Percentiles rank a stretch among this genome's conserved stretches.
These are phyloP conservation scores for Eilema caniola DNA, from an alignment of 2,888 invertebrate genomes.

Conservation along the genomic window DNA sequence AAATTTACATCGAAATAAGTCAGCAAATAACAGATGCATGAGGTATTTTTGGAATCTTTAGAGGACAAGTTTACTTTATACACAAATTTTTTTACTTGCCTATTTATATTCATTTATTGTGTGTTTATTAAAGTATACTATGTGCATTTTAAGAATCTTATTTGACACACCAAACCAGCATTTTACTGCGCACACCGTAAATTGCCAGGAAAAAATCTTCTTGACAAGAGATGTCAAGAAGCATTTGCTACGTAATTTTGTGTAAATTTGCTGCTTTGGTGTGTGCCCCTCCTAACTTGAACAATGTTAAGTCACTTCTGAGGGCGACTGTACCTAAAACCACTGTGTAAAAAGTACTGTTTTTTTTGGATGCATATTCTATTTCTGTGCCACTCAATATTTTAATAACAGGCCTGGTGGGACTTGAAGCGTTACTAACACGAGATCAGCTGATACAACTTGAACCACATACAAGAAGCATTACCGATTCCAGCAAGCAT, in stretches of 20 bases:
- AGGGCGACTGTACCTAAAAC: slow-evolving; percentile 5
- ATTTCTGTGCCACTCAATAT: slow-evolving; percentile 10
- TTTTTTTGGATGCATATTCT: slow-evolving; percentile 10
- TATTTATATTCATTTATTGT: no score
- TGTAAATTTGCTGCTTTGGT: no score
- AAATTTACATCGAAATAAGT: not conserved
- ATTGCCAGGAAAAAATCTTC: no score
- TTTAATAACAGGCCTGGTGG: slow-evolving; percentile 13
- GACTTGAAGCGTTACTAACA: slow-evolving; percentile 18
- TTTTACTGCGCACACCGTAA: no score
- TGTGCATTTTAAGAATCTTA: no score
- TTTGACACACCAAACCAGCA: no score
- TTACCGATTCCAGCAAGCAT: slow-evolving; percentile 5
- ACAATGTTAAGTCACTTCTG: not conserved
- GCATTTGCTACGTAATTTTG: no score
- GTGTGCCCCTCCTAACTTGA: not conserved
- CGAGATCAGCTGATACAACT: slow-evolving; percentile 16
- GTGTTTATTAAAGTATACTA: no score
- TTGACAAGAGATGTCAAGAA: no score
- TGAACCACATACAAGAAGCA: slow-evolving; percentile 13
- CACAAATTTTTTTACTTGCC: no score
- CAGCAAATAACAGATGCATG: not conserved
- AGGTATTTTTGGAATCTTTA: no score
- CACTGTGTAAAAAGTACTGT: slow-evolving; percentile 6
- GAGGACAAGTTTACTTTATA: no score